These are phyloP conservation scores for Fulica atra DNA, from an alignment of 2,113 vertebrate species.

Conservation along the genomic window DNA sequence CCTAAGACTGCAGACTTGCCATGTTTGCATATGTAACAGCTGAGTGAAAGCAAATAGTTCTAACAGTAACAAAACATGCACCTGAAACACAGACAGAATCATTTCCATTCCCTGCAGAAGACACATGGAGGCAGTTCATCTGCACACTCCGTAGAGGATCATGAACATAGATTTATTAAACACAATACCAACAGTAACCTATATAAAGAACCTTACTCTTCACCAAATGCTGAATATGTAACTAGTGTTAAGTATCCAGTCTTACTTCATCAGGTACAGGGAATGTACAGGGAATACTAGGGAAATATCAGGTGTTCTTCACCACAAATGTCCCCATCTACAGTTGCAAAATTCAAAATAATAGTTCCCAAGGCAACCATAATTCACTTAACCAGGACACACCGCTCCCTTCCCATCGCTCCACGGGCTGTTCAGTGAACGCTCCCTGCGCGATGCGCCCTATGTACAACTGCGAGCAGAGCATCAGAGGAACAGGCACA, in stretches of 20 bases:
- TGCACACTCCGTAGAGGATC: not conserved
- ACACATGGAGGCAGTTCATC: not conserved
- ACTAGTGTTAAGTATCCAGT: not conserved
- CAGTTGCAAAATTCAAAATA: not conserved
- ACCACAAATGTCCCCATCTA: not conserved
- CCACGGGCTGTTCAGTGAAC: not conserved
- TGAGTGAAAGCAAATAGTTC: not conserved
- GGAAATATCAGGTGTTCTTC: not conserved
- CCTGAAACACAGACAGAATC: not conserved
- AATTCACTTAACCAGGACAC: not conserved
- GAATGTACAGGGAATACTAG: not conserved
- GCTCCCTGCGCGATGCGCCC: not conserved
- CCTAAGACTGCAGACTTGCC: not conserved
- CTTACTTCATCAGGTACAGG: not conserved
- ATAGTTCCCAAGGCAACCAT: constrained; percentile 45
- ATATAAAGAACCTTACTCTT: not conserved
- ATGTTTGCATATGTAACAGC: not conserved
- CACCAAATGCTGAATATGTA: not conserved
- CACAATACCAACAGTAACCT: not conserved
- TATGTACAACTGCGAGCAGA: not conserved
- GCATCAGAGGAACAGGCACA: not conserved
- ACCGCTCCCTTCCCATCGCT: not conserved
- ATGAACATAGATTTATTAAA: not conserved
- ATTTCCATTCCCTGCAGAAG: not conserved
- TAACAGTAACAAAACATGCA: not conserved